Evolutionary conservation across 2,113 vertebrate species (phyloP).

Genomic region (Boleophthalmus pectinirostris): DNA sequence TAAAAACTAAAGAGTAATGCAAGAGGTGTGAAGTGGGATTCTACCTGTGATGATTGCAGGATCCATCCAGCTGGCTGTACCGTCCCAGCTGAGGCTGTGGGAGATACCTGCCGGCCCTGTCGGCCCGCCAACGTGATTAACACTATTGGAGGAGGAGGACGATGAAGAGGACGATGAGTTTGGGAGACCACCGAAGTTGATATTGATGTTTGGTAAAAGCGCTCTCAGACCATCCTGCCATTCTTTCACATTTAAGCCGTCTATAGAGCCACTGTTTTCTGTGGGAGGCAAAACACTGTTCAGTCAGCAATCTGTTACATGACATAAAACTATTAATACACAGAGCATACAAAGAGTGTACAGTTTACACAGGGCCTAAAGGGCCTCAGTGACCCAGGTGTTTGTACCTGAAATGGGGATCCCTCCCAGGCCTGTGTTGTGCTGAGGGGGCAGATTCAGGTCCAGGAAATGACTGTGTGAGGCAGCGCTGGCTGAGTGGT

Average conservation of each 20-base stretch:
- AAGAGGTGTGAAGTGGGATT: constrained; percentile 6
- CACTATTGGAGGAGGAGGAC: constrained; percentile 93
- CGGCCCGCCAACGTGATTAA: constrained; percentile 94
- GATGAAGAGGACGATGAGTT: constrained; percentile 86
- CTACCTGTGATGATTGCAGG: constrained; percentile 99
- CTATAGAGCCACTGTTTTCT: constrained; percentile 98
- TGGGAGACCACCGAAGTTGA: constrained; percentile 98
- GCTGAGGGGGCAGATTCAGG: constrained; percentile 93
- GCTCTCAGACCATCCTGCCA: constrained; percentile 99
- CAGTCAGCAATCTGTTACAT: background rate
- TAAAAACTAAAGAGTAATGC: background rate
- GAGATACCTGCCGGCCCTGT: constrained; percentile 85
- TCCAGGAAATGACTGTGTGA: constrained; percentile 98
- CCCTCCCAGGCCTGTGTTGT: constrained; percentile 97
- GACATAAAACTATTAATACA: constrained; percentile 6
- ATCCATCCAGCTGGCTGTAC: constrained; percentile 98
- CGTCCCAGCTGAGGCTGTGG: constrained; percentile 97
- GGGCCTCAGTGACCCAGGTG: constrained; percentile 19
- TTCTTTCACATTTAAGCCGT: constrained; percentile 99
- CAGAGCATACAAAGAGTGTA: constrained; percentile 12
- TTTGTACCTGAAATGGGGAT: constrained; percentile 95
- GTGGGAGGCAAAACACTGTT: constrained; percentile 65
- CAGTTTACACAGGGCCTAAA: constrained; percentile 5
- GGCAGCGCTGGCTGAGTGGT: constrained; percentile 91
- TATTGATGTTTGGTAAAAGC: constrained; percentile 99